Percentiles rank a stretch among this genome's conserved stretches.
Evolutionary conservation across 2,113 vertebrate species (phyloP).

Genomic region (Nymphicus hollandicus): DNA sequence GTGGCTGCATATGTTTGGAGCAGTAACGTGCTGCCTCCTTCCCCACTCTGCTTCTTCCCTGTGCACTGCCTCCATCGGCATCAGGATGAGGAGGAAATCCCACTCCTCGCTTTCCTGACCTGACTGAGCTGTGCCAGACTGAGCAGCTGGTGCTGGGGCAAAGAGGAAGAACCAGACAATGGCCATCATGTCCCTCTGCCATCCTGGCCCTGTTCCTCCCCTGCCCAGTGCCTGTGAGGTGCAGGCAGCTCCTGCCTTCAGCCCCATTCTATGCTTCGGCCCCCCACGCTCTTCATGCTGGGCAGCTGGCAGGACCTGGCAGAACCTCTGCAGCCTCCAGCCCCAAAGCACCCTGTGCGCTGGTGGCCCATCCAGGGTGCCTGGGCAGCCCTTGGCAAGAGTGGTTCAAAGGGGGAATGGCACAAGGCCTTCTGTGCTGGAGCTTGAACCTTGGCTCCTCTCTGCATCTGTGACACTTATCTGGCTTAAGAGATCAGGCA

Average conservation of each 20-base stretch:
- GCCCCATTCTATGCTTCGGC: no score
- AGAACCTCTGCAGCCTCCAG: not conserved
- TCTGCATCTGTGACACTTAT: not conserved
- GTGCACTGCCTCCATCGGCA: not conserved
- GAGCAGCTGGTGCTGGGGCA: not conserved
- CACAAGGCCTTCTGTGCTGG: not conserved
- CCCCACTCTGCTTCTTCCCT: not conserved
- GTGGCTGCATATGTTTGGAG: not conserved
- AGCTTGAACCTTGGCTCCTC: not conserved
- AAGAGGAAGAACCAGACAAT: not conserved
- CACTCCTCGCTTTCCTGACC: not conserved
- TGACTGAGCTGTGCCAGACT: not conserved
- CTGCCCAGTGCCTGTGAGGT: not conserved
- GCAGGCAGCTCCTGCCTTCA: not conserved
- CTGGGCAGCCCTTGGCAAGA: not conserved
- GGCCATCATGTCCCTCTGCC: not conserved
- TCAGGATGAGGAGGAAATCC: not conserved
- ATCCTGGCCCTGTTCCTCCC: not conserved
- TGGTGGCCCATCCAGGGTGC: fast-evolving
- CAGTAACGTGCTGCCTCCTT: not conserved
- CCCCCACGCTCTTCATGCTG: fast-evolving
- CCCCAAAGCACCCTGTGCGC: not conserved
- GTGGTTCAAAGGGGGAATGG: not conserved
- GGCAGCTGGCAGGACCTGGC: not conserved
- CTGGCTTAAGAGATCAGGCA: constrained; percentile 60